Percentiles rank a stretch among this genome's conserved stretches.
Evolutionary conservation across 1,140 invertebrate genomes (phyloP).

Genomic region (Lysiphlebus fabarum): DNA sequence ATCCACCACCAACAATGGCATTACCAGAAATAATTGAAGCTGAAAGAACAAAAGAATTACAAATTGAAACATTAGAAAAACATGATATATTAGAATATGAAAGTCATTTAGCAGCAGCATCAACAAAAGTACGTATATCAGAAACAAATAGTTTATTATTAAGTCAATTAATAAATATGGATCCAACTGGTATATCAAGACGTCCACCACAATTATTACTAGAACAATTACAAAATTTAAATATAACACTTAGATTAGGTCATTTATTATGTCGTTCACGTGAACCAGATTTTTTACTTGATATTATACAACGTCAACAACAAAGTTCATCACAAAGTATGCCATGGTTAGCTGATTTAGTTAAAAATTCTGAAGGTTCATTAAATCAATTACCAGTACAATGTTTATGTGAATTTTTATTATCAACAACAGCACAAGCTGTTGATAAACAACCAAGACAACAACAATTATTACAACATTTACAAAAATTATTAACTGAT

Average conservation of each 20-base stretch:
- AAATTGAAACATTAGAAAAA: slow-evolving; percentile 71
- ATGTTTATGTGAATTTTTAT: slow-evolving; percentile 92
- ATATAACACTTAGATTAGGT: slow-evolving; percentile 78
- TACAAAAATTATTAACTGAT: slow-evolving; percentile 66
- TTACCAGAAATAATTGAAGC: slow-evolving; percentile 63
- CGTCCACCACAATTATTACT: slow-evolving; percentile 74
- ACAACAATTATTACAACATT: slow-evolving; percentile 74
- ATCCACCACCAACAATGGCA: slow-evolving; percentile 71
- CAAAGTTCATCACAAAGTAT: slow-evolving; percentile 85
- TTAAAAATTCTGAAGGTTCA: slow-evolving; percentile 88
- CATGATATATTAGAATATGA: slow-evolving; percentile 90
- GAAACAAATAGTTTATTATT: slow-evolving; percentile 86
- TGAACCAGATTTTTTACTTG: slow-evolving; percentile 87
- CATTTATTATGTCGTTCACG: slow-evolving; percentile 85
- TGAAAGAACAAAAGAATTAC: slow-evolving; percentile 62
- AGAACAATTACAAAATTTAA: slow-evolving; percentile 78
- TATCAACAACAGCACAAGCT: slow-evolving; percentile 65
- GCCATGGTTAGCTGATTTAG: slow-evolving; percentile 94
- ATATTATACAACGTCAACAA: slow-evolving; percentile 81
- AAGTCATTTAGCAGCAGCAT: slow-evolving; percentile 86
- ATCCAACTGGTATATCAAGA: slow-evolving; percentile 77
- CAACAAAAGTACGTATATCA: slow-evolving; percentile 79
- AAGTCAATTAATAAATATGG: slow-evolving; percentile 73
- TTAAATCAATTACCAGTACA: slow-evolving; percentile 86
- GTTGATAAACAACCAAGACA: slow-evolving; percentile 68